Conservation (phyloP, 2,888 invertebrate species). For the Hyposoter didymator region DNA sequence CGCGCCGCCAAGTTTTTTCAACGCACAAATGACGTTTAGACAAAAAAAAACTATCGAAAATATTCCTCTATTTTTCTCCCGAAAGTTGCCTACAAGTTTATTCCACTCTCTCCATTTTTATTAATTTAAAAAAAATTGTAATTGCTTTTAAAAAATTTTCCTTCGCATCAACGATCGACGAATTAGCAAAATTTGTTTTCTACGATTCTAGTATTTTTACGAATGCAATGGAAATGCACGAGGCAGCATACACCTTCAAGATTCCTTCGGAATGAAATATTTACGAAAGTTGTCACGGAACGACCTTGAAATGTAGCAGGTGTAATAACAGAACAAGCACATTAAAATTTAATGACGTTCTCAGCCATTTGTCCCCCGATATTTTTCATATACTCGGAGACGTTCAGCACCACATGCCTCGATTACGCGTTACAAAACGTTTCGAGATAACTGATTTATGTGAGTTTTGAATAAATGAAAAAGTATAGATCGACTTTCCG, state of each 20-base stretch:
- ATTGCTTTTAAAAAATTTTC: neutral
- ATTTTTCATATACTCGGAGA: neutral
- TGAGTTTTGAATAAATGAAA: neutral
- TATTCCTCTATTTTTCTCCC: too few relatives aligned
- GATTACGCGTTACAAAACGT: neutral
- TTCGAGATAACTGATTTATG: neutral
- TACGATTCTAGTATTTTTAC: neutral
- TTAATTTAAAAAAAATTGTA: neutral
- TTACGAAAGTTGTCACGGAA: slow-evolving; percentile 14
- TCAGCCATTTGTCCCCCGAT: neutral
- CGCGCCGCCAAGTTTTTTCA: slow-evolving; percentile 36
- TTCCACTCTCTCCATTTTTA: too few relatives aligned
- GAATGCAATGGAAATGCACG: neutral
- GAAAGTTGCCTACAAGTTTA: too few relatives aligned
- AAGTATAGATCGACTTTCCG: neutral
- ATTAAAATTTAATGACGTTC: slow-evolving; percentile 1
- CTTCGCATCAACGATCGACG: neutral
- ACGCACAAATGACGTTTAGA: neutral
- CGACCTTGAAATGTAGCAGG: slow-evolving; percentile 17
- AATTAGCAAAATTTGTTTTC: neutral
- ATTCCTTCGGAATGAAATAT: neutral
- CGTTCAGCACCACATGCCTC: neutral
- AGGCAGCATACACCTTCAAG: neutral
- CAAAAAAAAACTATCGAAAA: neutral
- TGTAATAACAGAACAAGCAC: neutral